Evolutionary conservation across 1,140 invertebrate species (phyloP).

Genomic region (Akabosia matsudoensis): DNA sequence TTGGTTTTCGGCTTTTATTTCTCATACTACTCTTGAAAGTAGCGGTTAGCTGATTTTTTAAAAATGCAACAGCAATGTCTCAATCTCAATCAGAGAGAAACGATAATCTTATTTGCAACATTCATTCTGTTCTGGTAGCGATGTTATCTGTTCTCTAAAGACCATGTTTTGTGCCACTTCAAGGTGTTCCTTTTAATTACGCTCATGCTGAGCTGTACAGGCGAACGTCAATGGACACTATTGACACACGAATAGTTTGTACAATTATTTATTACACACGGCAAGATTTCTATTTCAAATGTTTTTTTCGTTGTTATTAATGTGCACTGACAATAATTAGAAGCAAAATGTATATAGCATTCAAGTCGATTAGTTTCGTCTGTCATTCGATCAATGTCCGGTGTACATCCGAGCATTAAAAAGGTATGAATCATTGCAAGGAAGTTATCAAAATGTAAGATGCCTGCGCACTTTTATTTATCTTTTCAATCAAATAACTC

Average conservation of each 20-base stretch:
- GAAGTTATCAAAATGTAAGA: too few species aligned
- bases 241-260: background rate
- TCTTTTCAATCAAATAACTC: background rate
- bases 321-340: background rate
- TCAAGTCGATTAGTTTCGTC: constrained; percentile 6
- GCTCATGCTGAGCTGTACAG: background rate
- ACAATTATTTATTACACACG: background rate
- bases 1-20: background rate
- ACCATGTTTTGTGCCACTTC: too few species aligned
- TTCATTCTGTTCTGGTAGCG: too few species aligned
- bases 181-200: background rate
- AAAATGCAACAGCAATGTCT: too few species aligned
- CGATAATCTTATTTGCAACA: too few species aligned
- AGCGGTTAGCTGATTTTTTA: too few species aligned
- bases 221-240: background rate
- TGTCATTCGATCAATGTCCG: background rate
- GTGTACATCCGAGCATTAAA: too few species aligned
- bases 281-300: background rate
- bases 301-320: background rate
- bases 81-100: too few species aligned
- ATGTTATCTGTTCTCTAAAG: too few species aligned
- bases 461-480: too few species aligned
- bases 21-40: background rate
- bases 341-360: background rate
- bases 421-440: too few species aligned